Conservation (phyloP, 1,140 invertebrate genomes). For the Vanessa tameamea region DNA sequence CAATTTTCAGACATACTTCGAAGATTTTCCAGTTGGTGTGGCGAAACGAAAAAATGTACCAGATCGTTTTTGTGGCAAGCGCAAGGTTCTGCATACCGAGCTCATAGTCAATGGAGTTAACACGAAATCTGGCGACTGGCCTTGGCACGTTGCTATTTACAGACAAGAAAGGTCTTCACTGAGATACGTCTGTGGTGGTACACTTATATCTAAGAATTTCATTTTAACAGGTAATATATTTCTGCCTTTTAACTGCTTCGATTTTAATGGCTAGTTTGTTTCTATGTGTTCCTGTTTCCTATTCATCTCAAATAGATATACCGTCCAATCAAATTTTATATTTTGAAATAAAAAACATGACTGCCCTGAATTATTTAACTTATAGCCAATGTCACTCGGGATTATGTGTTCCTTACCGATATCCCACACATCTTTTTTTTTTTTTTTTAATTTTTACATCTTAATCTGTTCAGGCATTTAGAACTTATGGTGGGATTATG, state of each 20-base stretch:
- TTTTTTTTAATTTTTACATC: no score
- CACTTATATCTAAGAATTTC: slow-evolving; percentile 50
- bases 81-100: slow-evolving; percentile 54
- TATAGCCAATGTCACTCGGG: no score
- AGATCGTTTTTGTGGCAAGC: slow-evolving; percentile 51
- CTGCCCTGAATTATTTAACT: no score
- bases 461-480: no score
- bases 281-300: no score
- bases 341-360: no score
- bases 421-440: no score
- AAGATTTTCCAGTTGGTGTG: slow-evolving; percentile 21
- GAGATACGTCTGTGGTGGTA: slow-evolving; percentile 63
- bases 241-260: neutral
- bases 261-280: no score
- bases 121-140: slow-evolving; percentile 88
- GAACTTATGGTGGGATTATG: no score
- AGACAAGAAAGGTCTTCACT: slow-evolving; percentile 82
- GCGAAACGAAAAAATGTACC: slow-evolving; percentile 14
- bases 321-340: no score
- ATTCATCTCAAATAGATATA: no score
- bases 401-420: no score
- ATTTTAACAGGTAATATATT: slow-evolving; percentile 50
- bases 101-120: slow-evolving; percentile 50
- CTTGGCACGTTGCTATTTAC: slow-evolving; percentile 91
- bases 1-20: slow-evolving; percentile 32